phyloP scores from a whole-genome alignment of 2,797 vertebrate genomes.

The Pantherophis vulpinus region DNA sequence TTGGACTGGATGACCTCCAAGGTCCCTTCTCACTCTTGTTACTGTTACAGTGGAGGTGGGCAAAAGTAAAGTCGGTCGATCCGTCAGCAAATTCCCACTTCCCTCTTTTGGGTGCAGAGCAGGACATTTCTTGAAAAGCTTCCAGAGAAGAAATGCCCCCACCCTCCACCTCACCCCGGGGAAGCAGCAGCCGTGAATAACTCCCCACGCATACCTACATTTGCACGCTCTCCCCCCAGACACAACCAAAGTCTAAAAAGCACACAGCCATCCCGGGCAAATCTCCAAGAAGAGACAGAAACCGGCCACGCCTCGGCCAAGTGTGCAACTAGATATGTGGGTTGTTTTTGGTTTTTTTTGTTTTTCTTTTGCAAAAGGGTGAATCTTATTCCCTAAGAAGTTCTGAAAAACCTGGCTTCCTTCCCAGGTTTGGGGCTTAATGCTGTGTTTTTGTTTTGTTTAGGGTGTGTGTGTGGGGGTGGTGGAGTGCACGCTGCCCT shows the following conservation, averaged over 20 bases:
- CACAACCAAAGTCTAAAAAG: not conserved
- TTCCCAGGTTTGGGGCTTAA: not conserved
- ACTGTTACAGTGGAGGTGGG: not conserved
- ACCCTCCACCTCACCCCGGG: rapidly evolving
- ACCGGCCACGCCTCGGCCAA: not conserved
- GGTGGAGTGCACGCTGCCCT: not conserved
- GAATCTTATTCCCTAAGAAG: not conserved
- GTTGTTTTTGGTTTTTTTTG: no score
- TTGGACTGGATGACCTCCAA: no score
- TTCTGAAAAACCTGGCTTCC: not conserved
- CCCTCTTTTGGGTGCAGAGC: not conserved
- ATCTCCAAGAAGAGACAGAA: not conserved
- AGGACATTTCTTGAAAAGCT: not conserved
- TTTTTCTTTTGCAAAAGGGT: not conserved
- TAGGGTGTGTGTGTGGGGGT: no score
- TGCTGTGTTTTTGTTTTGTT: not conserved
- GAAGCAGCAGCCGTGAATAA: not conserved
- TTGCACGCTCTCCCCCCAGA: not conserved
- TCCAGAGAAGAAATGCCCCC: not conserved
- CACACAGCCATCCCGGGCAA: not conserved
- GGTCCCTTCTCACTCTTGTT: no score
- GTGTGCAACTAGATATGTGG: not conserved
- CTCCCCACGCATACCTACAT: not conserved
- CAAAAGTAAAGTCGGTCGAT: not conserved
- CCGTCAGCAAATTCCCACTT: not conserved